Evolutionary conservation across 1,140 invertebrate species (phyloP).

Genomic region (Drosophila pseudoananassae): DNA sequence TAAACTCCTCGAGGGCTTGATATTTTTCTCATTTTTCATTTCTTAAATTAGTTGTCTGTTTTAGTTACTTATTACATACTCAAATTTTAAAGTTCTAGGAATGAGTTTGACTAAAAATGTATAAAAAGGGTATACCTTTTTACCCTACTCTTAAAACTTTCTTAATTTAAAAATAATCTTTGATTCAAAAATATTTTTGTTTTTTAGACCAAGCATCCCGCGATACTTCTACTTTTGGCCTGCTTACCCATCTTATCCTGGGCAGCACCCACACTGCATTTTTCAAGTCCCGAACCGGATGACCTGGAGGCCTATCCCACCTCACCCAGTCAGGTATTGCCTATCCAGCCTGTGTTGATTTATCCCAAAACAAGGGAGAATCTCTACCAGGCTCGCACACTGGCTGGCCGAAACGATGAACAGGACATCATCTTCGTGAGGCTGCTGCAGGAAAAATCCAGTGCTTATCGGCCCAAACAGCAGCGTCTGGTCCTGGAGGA

Average conservation of each 20-base stretch:
- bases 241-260: conserved; percentile 21
- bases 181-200: neutral
- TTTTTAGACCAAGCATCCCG: conserved; percentile 9
- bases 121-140: no score
- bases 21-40: conserved; percentile 20
- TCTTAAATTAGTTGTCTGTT: conserved; percentile 8
- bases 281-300: conserved; percentile 6
- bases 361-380: conserved; percentile 57
- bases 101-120: neutral
- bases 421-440: conserved; percentile 75
- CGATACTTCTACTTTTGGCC: conserved; percentile 1
- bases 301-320: conserved; percentile 53
- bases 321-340: conserved; percentile 65
- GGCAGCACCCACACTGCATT: conserved; percentile 35
- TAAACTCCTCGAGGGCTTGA: conserved; percentile 1
- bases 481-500: conserved; percentile 48
- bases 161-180: neutral
- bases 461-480: conserved; percentile 66
- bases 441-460: conserved; percentile 59
- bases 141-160: no score
- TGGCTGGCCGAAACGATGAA: conserved; percentile 45
- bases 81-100: neutral
- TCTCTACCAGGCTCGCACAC: conserved; percentile 59
- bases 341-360: conserved; percentile 71
- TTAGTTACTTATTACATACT: neutral